phyloP scores from a whole-genome alignment of 2,113 vertebrate species.

The Gymnogyps californianus region DNA sequence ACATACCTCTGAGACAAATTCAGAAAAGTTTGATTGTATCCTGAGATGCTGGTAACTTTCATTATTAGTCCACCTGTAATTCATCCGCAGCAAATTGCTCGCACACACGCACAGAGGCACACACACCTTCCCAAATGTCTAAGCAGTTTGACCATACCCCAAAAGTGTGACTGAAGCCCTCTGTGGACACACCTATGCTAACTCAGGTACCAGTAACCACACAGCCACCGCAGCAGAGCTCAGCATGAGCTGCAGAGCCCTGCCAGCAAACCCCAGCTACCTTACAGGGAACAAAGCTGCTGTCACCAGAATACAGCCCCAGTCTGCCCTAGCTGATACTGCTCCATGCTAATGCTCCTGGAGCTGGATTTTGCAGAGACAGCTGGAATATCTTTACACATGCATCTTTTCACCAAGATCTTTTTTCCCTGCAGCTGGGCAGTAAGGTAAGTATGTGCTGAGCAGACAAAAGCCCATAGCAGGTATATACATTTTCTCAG shows the following conservation, averaged over 20 bases:
- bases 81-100: not conserved
- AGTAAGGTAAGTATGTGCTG: not conserved
- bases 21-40: not conserved
- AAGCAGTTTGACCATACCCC: not conserved
- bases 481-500: not conserved
- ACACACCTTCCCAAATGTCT: not conserved
- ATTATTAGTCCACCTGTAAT: not conserved
- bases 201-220: not conserved
- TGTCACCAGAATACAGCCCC: not conserved
- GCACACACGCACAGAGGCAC: fast-evolving
- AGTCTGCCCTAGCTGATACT: not conserved
- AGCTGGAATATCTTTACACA: not conserved
- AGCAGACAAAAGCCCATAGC: not conserved
- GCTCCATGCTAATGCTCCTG: not conserved
- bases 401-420: not conserved
- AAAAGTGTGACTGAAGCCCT: not conserved
- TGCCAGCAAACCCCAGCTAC: not conserved
- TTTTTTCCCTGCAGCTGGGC: not conserved
- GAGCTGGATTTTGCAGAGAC: not conserved
- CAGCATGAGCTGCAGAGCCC: not conserved
- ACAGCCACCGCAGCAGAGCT: not conserved
- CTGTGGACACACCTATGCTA: not conserved
- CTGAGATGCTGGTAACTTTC: not conserved
- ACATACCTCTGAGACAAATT: not conserved
- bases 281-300: not conserved